These are phyloP conservation scores for Falco peregrinus DNA, from an alignment of 2,797 vertebrate genomes.

Conservation along the genomic window DNA sequence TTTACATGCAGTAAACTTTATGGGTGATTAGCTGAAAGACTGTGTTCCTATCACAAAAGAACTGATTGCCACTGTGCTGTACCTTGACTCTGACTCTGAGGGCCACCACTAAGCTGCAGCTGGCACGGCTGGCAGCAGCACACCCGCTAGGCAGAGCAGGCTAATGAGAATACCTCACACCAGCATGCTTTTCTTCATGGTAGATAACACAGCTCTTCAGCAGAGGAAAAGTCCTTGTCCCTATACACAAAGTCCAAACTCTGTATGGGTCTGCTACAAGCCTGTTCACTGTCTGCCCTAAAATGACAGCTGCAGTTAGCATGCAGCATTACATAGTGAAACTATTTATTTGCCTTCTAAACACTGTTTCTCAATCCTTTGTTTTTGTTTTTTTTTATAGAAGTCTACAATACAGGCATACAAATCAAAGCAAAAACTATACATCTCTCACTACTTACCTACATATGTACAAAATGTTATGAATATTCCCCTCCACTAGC, in stretches of 20 bases:
- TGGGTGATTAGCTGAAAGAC: neutral
- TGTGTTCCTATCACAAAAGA: neutral
- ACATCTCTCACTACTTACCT: neutral
- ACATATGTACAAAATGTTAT: neutral
- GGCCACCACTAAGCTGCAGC: constrained; percentile 9
- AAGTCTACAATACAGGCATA: neutral
- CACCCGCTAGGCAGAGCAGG: constrained; percentile 29
- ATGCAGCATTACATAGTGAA: neutral
- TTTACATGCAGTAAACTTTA: neutral
- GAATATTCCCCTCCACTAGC: neutral
- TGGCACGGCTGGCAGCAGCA: constrained; percentile 33
- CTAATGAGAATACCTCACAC: constrained; percentile 45
- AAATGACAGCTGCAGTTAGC: neutral
- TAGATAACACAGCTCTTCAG: neutral
- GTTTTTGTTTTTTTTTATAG: neutral
- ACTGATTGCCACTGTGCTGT: neutral
- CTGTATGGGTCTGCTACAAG: neutral
- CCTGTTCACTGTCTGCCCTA: neutral
- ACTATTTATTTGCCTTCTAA: neutral
- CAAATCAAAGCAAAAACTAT: neutral
- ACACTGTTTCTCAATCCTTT: neutral
- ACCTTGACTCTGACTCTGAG: constrained; percentile 10
- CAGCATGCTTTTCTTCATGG: neutral
- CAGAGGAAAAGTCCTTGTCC: constrained; percentile 14
- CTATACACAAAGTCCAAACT: neutral